Evolutionary conservation across 2,888 invertebrate genomes (phyloP).

Genomic region (Tetragnatha montana): DNA sequence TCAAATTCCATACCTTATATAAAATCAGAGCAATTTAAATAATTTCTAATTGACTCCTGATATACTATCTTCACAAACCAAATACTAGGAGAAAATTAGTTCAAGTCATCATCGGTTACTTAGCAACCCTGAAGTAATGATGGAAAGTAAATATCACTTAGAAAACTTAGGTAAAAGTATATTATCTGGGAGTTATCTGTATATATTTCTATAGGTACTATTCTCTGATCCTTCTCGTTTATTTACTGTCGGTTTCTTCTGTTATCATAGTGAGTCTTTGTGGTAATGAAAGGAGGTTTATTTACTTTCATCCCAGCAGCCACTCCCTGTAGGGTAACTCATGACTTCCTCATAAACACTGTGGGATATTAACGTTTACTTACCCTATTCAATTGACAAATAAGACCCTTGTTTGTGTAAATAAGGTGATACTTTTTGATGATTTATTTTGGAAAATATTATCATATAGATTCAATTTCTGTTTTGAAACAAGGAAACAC

Average conservation of each 20-base stretch:
- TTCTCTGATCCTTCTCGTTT: not conserved
- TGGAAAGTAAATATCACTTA: not conserved
- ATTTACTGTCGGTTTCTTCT: not conserved
- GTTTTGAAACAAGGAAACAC: no score
- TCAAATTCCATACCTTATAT: no score
- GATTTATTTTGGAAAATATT: not conserved
- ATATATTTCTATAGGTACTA: not conserved
- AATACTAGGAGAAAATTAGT: not conserved
- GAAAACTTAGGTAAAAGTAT: not conserved
- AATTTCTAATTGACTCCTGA: no score
- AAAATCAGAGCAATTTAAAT: no score
- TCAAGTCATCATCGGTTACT: no score
- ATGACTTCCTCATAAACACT: not conserved
- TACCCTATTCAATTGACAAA: not conserved
- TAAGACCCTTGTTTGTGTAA: not conserved
- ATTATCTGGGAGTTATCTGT: not conserved
- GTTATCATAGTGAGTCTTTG: not conserved
- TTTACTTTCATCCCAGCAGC: not conserved
- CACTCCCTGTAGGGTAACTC: not conserved
- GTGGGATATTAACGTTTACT: not conserved
- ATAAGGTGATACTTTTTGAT: not conserved
- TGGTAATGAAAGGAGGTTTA: not conserved
- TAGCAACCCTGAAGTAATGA: not conserved
- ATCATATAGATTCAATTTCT: no score
- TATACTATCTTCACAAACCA: not conserved